phyloP scores from a whole-genome alignment of 2,888 invertebrate species.

The Portevinia maculata region DNA sequence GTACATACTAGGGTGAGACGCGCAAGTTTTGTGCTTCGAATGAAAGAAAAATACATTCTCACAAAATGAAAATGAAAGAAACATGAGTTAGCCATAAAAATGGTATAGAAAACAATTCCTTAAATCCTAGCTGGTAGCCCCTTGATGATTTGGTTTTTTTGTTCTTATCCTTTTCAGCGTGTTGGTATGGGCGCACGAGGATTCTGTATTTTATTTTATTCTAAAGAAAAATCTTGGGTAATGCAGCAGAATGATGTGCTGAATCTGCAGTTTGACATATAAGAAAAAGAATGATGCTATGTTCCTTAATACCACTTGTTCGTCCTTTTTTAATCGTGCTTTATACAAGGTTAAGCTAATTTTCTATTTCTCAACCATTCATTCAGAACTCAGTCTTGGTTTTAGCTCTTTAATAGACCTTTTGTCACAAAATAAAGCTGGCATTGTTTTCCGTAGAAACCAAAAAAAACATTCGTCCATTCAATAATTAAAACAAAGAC shows the following conservation, averaged over 20 bases:
- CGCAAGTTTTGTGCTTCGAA: constrained; percentile 25
- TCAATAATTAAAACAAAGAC: constrained; percentile 22
- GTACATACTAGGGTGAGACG: constrained; percentile 27
- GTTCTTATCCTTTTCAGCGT: constrained; percentile 5
- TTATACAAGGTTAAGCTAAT: constrained; percentile 60
- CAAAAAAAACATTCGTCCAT: constrained; percentile 10
- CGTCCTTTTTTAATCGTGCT: constrained; percentile 24
- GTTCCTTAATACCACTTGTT: constrained; percentile 63
- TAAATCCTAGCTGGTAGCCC: constrained; percentile 40
- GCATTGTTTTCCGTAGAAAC: not conserved
- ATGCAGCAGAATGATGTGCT: constrained; percentile 30
- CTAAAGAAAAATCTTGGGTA: constrained; percentile 1
- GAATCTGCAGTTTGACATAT: constrained; percentile 34
- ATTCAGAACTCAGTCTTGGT: not conserved
- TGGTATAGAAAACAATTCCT: constrained; percentile 57
- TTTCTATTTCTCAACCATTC: not conserved
- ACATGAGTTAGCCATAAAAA: constrained; percentile 36
- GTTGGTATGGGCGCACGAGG: constrained; percentile 34
- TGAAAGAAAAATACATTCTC: constrained; percentile 44
- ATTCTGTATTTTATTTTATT: constrained; percentile 5
- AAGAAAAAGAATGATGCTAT: not conserved
- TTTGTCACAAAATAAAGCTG: not conserved
- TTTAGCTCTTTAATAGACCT: not conserved
- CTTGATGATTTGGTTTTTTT: constrained; percentile 16
- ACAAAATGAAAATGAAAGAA: constrained; percentile 27